Conservation (phyloP, 2,888 invertebrate genomes). For the Lobophora halterata region DNA sequence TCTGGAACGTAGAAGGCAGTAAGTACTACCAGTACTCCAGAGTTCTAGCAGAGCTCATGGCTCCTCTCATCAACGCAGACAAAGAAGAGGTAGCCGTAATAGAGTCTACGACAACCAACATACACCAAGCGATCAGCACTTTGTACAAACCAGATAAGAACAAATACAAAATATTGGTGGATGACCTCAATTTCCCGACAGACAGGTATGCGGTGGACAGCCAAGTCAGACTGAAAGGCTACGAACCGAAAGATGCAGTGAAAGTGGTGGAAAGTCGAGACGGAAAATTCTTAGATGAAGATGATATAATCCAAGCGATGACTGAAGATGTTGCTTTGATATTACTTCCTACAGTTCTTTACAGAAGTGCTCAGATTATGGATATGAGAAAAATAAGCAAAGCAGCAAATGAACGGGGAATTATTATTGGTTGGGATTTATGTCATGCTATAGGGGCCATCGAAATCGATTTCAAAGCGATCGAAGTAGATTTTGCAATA, state of each 20-base stretch:
- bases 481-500: constrained; percentile 64
- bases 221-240: constrained; percentile 60
- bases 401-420: constrained; percentile 52
- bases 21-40: constrained; percentile 59
- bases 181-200: constrained; percentile 65
- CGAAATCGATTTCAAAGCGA: constrained; percentile 54
- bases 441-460: constrained; percentile 61
- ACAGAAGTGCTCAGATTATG: constrained; percentile 61
- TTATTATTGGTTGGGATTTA: constrained; percentile 66
- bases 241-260: constrained; percentile 55
- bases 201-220: constrained; percentile 67
- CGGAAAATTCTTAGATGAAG: constrained; percentile 51
- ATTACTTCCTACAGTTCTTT: constrained; percentile 57
- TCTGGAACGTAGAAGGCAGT: constrained; percentile 54
- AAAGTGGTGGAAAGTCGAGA: constrained; percentile 54
- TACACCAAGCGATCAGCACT: constrained; percentile 63
- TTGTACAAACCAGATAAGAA: constrained; percentile 59
- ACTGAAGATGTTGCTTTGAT: constrained; percentile 58
- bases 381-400: constrained; percentile 57
- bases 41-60: constrained; percentile 53
- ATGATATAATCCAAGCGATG: constrained; percentile 61
- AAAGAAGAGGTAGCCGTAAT: constrained; percentile 52
- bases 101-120: constrained; percentile 55
- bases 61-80: constrained; percentile 57
- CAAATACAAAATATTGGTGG: constrained; percentile 63